Evolutionary conservation across 2,888 invertebrate genomes (phyloP), one percentile per base, ranked within the genome.

Genomic region (Polyommatus icarus): DNA sequence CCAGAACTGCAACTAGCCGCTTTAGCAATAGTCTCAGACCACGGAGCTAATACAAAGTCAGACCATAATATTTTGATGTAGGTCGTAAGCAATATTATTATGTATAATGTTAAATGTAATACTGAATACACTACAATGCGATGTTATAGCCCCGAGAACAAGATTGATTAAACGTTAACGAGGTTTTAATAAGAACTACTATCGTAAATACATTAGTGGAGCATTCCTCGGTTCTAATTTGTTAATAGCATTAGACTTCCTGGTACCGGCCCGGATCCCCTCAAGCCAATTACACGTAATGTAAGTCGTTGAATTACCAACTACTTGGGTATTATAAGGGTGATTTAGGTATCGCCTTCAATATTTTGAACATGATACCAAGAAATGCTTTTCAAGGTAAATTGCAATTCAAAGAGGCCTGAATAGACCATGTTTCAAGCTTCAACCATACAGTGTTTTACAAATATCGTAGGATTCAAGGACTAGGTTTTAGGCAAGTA

Each of bases 241-340:
- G 8, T 40, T 72, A 72, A 72, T 40, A 72, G 72, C 40, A 72
- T 72, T 72, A 72, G 20, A 71, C 36, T 40, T 72, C 40, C 72
- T 40, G 8, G 36, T 40, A 72, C 36, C 40, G 72, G 40, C 40
- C 71, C 36, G 71, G 32, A 10, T n/a, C 15, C 8, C 71, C 71
- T 72, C 40, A 40, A 76, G 59, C 54, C n/a, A 76, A 76, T 59
- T 40, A 67, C 67, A 0, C 6, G 20, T 61, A 59, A 59, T 59
- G 29, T 32, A 15, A 67, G 67, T 29, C 67, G 29, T 24, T 24
- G 8, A 12, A 24, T 67, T 67, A 67, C 18, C 61, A 29, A 24
- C n/a, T 61, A 61, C 61, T 61, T 61, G 24, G 24, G 24, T 61
- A 61, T 61, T 24, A 12, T 61, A 10, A 20, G 10, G 59, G 59